Evolutionary conservation across 2,888 invertebrate species (phyloP).

Genomic region (Trichopria drosophilae): DNA sequence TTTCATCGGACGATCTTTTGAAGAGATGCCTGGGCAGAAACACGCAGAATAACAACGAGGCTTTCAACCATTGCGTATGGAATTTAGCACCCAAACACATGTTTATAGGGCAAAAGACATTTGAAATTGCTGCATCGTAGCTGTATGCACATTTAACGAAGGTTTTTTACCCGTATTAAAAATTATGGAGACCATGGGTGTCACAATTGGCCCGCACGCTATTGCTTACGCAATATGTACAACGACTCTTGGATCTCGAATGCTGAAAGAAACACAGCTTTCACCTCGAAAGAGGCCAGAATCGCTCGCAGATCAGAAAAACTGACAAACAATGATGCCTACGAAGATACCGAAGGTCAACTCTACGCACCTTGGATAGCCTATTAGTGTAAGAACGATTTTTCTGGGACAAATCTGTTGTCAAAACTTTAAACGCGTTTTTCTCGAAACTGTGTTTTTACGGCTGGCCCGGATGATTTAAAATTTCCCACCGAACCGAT

Average conservation of each 20-base stretch:
- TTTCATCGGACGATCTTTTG: slow-evolving; percentile 11
- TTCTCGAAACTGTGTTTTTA: too few relatives aligned
- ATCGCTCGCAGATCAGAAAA: slow-evolving; percentile 12
- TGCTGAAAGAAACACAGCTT: slow-evolving; percentile 1
- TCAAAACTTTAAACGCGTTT: slow-evolving; percentile 2
- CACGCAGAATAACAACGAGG: slow-evolving; percentile 23
- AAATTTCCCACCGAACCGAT: too few relatives aligned
- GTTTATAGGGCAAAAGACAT: slow-evolving; percentile 6
- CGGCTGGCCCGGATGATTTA: too few relatives aligned
- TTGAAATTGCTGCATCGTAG: slow-evolving; percentile 20
- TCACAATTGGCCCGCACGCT: slow-evolving; percentile 6
- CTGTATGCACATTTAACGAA: slow-evolving; percentile 23
- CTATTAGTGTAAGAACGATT: background rate
- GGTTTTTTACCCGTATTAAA: slow-evolving; percentile 11
- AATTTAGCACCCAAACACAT: slow-evolving; percentile 18
- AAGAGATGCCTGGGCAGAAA: slow-evolving; percentile 17
- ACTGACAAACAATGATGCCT: too few relatives aligned
- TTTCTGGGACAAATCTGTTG: background rate
- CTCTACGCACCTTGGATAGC: slow-evolving; percentile 1
- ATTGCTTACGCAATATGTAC: background rate
- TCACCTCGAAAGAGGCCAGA: slow-evolving; percentile 12
- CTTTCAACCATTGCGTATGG: slow-evolving; percentile 14
- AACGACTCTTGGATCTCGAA: slow-evolving; percentile 1
- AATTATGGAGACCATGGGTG: slow-evolving; percentile 18
- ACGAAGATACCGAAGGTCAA: background rate